phyloP scores from a whole-genome alignment of 2,113 vertebrate species.

The Ammodytes marinus region DNA sequence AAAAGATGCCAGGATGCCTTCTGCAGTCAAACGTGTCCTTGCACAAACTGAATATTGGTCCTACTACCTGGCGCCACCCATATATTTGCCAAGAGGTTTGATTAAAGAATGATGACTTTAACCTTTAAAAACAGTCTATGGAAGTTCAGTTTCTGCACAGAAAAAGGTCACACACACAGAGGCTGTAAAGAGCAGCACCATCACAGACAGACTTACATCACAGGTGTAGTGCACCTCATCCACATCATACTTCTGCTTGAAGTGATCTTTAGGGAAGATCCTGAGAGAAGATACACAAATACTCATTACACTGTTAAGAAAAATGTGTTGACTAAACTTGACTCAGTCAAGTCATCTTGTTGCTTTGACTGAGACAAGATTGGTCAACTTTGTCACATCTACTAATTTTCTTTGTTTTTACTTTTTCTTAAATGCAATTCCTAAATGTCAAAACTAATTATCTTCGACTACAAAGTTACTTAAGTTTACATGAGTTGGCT shows the following conservation, averaged over 20 bases:
- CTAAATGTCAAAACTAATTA: no score
- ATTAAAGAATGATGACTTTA: slow-evolving; percentile 23
- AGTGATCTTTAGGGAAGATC: slow-evolving; percentile 90
- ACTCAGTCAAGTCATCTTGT: no score
- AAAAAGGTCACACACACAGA: slow-evolving; percentile 1
- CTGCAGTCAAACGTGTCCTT: background rate
- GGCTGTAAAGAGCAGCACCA: background rate
- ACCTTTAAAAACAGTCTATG: slow-evolving; percentile 28
- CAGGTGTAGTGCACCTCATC: slow-evolving; percentile 88
- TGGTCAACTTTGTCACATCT: no score
- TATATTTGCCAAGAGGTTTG: background rate
- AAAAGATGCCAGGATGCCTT: background rate
- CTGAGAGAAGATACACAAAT: slow-evolving; percentile 77
- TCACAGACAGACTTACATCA: slow-evolving; percentile 85
- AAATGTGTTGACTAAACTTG: no score
- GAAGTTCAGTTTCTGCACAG: slow-evolving; percentile 28
- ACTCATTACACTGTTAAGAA: background rate
- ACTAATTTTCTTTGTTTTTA: no score
- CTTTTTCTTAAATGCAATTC: no score
- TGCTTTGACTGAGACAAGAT: no score
- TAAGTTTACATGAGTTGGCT: no score
- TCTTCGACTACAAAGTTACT: no score
- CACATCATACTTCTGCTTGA: slow-evolving; percentile 87
- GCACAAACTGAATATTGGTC: background rate
- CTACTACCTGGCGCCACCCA: background rate